Conservation (phyloP, 2,797 vertebrate species). For the Molossus molossus region DNA sequence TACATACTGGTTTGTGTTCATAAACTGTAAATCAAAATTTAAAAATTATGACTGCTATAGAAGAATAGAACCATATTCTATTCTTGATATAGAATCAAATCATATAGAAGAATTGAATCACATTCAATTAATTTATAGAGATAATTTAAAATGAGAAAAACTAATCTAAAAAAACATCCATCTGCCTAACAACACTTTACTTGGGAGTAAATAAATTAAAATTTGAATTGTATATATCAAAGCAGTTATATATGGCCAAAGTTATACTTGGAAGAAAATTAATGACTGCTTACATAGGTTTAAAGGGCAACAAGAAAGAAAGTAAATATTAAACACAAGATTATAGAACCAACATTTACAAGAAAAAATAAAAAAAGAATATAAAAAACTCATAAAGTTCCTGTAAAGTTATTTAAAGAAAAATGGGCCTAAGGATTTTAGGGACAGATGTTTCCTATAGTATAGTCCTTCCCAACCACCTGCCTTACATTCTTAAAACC, state of each 20-base stretch:
- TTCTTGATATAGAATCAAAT: too few relatives aligned
- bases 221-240: neutral
- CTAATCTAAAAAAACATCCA: neutral
- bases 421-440: neutral
- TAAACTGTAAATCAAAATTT: constrained; percentile 2
- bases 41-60: neutral
- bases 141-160: constrained; percentile 36
- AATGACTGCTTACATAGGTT: neutral
- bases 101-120: too few relatives aligned
- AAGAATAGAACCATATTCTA: neutral
- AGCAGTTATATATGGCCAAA: neutral
- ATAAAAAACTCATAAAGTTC: neutral
- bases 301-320: neutral
- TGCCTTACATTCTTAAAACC: neutral
- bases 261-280: neutral
- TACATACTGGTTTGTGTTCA: neutral
- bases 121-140: neutral
- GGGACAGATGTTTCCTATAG: neutral
- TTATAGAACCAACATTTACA: neutral
- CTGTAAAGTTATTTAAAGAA: neutral
- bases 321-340: neutral
- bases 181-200: neutral
- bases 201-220: neutral
- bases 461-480: neutral
- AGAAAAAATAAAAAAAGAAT: neutral